Percentiles rank a stretch among this genome's conserved stretches.
phyloP scores from a whole-genome alignment of 1,140 invertebrate genomes.

The Trachymyrmex cornetzi region DNA sequence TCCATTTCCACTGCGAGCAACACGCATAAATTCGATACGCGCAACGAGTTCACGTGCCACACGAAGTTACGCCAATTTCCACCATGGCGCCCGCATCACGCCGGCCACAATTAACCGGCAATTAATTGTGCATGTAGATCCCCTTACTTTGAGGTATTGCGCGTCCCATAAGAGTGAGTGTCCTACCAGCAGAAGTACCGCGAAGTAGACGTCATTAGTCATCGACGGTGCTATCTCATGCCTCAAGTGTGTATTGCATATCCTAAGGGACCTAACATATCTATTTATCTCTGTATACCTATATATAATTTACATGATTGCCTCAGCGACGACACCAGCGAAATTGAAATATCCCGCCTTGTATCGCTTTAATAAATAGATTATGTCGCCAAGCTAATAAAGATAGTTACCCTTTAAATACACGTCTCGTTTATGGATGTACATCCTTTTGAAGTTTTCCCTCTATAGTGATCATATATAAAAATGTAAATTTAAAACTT shows the following conservation, averaged over 20 bases:
- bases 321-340: not conserved
- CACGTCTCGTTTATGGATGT: not conserved
- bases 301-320: not conserved
- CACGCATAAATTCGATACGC: slow-evolving; percentile 70
- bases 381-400: not conserved
- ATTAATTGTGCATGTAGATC: slow-evolving; percentile 70
- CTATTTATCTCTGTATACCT: slow-evolving; percentile 18
- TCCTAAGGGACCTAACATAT: slow-evolving; percentile 1
- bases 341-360: not conserved
- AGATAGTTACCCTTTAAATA: not conserved
- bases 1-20: slow-evolving; percentile 50
- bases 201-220: slow-evolving; percentile 42
- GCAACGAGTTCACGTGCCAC: slow-evolving; percentile 66
- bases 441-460: not conserved
- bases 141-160: slow-evolving; percentile 51
- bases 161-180: slow-evolving; percentile 33
- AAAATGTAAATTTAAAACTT: not conserved
- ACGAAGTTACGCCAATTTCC: slow-evolving; percentile 68
- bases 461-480: not conserved
- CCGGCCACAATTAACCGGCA: slow-evolving; percentile 68
- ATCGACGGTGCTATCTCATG: slow-evolving; percentile 13
- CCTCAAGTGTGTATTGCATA: not conserved
- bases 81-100: slow-evolving; percentile 66
- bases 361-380: slow-evolving; percentile 31
- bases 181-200: slow-evolving; percentile 23